A percentile compares a stretch with the other conserved stretches of the same genome.
phyloP scores from a whole-genome alignment of 2,888 invertebrate species.

The Tetranychus truncatus region DNA sequence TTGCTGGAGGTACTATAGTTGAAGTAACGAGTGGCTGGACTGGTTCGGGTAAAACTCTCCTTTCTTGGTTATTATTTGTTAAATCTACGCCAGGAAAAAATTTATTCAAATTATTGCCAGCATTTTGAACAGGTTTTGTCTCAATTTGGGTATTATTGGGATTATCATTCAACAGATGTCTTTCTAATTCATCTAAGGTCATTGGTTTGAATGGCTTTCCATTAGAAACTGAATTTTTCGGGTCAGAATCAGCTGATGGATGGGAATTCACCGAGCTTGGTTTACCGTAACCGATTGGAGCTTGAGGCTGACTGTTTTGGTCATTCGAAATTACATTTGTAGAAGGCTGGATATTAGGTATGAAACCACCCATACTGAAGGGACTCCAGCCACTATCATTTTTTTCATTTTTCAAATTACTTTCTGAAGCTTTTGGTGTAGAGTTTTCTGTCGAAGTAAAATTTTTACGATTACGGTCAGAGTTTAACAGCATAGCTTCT shows the following conservation, averaged over 20 bases:
- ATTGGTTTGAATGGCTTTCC: slow-evolving; percentile 10
- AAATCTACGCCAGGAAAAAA: not conserved
- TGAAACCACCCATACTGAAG: not conserved
- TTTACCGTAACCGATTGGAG: not conserved
- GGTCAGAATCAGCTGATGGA: not conserved
- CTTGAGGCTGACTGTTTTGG: not conserved
- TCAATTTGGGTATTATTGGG: not conserved
- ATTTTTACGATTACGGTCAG: not conserved
- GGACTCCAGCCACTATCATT: slow-evolving; percentile 6
- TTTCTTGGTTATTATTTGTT: not conserved
- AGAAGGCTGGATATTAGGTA: not conserved
- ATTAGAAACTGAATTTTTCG: not conserved
- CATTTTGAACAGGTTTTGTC: not conserved
- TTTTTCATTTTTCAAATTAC: slow-evolving; percentile 1
- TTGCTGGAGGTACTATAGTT: not conserved
- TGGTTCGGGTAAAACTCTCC: not conserved
- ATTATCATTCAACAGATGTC: not conserved
- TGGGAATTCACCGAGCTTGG: not conserved
- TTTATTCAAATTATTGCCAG: not conserved
- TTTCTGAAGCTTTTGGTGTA: not conserved
- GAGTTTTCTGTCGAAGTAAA: too few relatives aligned
- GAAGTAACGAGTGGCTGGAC: not conserved
- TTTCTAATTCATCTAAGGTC: slow-evolving; percentile 2
- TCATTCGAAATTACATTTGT: not conserved
- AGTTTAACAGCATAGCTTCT: slow-evolving; percentile 12